Evolutionary conservation across 2,797 vertebrate genomes (phyloP), one percentile per base, ranked within the genome.

Genomic region (Lindbergichthys nudifrons): DNA sequence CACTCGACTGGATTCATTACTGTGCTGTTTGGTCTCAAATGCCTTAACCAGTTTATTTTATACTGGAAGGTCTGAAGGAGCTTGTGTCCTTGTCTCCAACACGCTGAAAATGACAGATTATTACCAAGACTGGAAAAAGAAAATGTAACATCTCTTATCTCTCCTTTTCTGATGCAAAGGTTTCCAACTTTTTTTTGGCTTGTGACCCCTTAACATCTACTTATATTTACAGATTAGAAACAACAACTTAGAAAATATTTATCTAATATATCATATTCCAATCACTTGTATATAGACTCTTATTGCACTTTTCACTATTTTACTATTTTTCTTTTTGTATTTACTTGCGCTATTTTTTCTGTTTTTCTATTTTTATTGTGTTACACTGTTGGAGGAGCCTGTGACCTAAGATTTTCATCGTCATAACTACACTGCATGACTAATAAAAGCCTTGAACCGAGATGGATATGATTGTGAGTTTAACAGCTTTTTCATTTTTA

Each of bases 1-100:
- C 42, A 71, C 59, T 45, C n/a, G 16, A 42, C 52, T 77, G 52
- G 21, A 58, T 79, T 66, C 48, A 80, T 77, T 19, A 32, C 54
- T 70, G 39, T 19, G 36, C 52, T 74, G 45, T 73, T 60, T 57
- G 43, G 69, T 60, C 58, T 68, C 53, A 74, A 63, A 69, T 69
- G 21, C 54, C 43, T 60, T 48, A 42, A 74, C 9, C 3, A 43
- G 16, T 45, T 62, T 12, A 59, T 21, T 10, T 54, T 9, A 14
- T 50, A 36, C 32, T 47, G 9, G 41, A 45, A 47, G 43, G 16
- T 18, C 26, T 32, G 26, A 50, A 45, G 61, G 23, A 63, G 50
- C 7, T 42, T 70, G 52, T 54, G 65, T 50, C 26, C 50, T 57
- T 70, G 53, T 78, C n/a, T 56, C 42, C 21, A 73, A 21, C 54